Evolutionary conservation across 2,113 vertebrate genomes (phyloP).

Genomic region (Micronycteris hirsuta): DNA sequence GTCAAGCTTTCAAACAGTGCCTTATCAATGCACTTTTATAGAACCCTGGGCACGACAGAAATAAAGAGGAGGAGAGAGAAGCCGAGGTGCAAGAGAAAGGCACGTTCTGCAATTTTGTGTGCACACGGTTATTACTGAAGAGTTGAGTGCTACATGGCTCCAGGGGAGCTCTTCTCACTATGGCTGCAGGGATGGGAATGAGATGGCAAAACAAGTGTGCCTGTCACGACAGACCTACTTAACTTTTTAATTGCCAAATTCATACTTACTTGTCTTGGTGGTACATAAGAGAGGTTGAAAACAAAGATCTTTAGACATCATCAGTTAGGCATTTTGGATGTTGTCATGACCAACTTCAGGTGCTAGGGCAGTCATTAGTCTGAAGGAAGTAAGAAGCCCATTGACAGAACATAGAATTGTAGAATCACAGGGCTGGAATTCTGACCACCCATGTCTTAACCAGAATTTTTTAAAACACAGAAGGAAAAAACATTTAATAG

Average conservation of each 20-base stretch:
- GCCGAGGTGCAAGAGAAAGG: background rate
- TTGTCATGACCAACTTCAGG: background rate
- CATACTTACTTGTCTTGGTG: background rate
- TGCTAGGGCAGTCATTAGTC: background rate
- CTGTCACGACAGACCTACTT: background rate
- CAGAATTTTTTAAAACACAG: background rate
- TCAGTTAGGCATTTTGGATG: background rate
- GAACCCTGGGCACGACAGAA: background rate
- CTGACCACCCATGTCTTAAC: conserved; percentile 6
- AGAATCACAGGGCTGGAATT: background rate
- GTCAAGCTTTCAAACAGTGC: background rate
- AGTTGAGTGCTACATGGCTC: background rate
- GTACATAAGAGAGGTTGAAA: background rate
- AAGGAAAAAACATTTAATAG: background rate
- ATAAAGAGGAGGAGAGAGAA: background rate
- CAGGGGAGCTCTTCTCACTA: background rate
- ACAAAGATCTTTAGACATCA: background rate
- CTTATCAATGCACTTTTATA: background rate
- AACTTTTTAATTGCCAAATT: background rate
- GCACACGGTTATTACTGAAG: background rate
- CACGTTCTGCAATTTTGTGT: background rate
- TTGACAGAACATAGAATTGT: background rate
- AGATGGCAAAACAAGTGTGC: background rate
- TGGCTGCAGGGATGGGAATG: background rate
- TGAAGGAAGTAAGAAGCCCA: background rate